These are phyloP conservation scores for Peromyscus californicus DNA, from an alignment of 2,113 vertebrate species.

Conservation along the genomic window DNA sequence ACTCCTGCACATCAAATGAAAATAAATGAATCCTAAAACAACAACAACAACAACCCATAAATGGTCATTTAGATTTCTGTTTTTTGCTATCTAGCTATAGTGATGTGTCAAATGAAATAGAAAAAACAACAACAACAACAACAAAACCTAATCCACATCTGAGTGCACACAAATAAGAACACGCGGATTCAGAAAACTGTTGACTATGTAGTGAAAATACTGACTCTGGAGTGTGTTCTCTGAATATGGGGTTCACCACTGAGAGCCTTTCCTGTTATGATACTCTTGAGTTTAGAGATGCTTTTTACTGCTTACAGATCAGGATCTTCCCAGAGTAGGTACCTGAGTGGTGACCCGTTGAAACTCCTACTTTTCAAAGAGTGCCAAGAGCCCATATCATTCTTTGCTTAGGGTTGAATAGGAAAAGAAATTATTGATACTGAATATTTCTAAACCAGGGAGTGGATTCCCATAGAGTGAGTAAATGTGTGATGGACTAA, in stretches of 20 bases:
- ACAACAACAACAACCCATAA: not conserved
- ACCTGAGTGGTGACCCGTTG: not conserved
- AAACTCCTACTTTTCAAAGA: not conserved
- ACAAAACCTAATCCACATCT: not conserved
- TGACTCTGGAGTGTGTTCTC: not conserved
- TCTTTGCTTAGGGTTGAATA: not conserved
- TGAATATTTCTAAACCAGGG: not conserved
- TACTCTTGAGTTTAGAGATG: not conserved
- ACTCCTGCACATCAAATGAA: not conserved
- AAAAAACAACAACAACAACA: no score
- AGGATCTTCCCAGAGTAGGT: not conserved
- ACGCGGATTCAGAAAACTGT: not conserved
- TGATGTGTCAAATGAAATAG: not conserved
- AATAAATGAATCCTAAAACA: not conserved
- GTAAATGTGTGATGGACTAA: not conserved
- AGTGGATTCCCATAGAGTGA: not conserved
- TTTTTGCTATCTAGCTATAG: not conserved
- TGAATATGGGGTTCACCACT: not conserved
- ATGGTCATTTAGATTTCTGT: not conserved
- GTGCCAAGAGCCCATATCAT: not conserved
- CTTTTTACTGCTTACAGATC: not conserved
- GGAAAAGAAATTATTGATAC: not conserved
- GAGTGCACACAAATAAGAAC: not conserved
- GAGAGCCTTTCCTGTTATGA: not conserved
- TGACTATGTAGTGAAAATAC: not conserved